Evolutionary conservation across 1,140 invertebrate genomes (phyloP).

Genomic region (Hestina assimilis): DNA sequence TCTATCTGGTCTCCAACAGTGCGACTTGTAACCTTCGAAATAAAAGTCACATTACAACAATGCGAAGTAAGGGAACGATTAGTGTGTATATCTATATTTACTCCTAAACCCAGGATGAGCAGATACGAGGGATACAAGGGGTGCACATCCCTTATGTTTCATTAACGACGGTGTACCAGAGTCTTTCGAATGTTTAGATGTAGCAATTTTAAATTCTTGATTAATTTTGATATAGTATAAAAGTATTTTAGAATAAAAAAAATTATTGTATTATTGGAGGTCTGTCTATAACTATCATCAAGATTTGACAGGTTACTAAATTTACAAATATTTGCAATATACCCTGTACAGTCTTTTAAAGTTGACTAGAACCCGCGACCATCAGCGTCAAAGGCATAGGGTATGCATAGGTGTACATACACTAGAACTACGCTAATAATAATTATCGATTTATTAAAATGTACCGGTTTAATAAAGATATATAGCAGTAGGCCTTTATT

Average conservation of each 20-base stretch:
- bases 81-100: constrained; percentile 54
- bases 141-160: constrained; percentile 73
- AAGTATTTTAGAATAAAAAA: not conserved
- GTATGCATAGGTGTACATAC: too few species aligned
- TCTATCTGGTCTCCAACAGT: not conserved
- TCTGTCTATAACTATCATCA: too few species aligned
- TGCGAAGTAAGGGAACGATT: constrained; percentile 38
- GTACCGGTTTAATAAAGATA: too few species aligned
- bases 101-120: constrained; percentile 49
- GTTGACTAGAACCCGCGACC: too few species aligned
- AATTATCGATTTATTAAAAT: too few species aligned
- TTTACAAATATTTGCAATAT: too few species aligned
- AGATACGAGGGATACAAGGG: constrained; percentile 56
- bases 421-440: too few species aligned
- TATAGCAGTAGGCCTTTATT: too few species aligned
- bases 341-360: too few species aligned
- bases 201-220: not conserved
- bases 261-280: too few species aligned
- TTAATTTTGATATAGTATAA: not conserved
- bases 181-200: constrained; percentile 36
- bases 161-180: constrained; percentile 61
- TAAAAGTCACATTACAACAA: constrained; percentile 10
- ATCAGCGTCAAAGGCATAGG: too few species aligned
- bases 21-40: not conserved
- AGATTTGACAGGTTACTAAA: too few species aligned